Base-by-base conservation (phyloP, 2,797 vertebrate species). In the Tragopan temminckii region DNA sequence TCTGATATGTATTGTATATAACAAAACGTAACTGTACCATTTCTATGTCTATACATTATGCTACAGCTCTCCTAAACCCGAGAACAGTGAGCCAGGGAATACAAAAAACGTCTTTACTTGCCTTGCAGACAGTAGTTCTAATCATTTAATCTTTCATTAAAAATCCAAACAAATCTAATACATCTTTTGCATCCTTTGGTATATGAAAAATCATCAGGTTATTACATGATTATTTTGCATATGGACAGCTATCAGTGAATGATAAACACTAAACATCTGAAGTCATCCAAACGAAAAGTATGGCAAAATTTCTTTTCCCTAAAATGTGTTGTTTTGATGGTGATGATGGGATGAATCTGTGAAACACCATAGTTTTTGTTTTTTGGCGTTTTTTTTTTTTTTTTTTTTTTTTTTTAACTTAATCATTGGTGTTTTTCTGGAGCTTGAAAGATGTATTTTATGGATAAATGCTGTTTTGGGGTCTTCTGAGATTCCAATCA, bases 341-440 rank as follows among this genome's bases (percentile, higher is more conserved):
- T 91, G 40, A 5, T 14, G 7, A 55, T 20, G 36, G 8, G 11
- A 40, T 63, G 3, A 48, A 35, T 81, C 35, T 20, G 7, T 63
- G 25, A 64, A 68, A 61, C 53, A 16, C 1, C 12, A 63, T 5
- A 12, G 3, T n/a, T 83, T 42, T 38, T 29, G 4, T 23, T 82
- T 67, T 46, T 29, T 13, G 3, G 0, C 0, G 40, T 42, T 42
- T 42, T 42, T 42, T 42, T 42, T 15, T 42, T 42, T 43, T 3
- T 46, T 46, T 46, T 21, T 46, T 43, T 43, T 46, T 46, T 24
- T 46, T 46, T 46, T 46, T 24, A 42, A 83, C 14, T 63, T 24
- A 75, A 42, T 80, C 53, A 35, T 42, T 72, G 5, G 2, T 91
- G 7, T 11, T 52, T 89, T 77, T 80, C 69, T 42, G 42, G 18